A percentile compares a stretch with the other conserved stretches of the same genome.
Conservation (phyloP, 1,140 invertebrate genomes). For the Gerris buenoi region DNA sequence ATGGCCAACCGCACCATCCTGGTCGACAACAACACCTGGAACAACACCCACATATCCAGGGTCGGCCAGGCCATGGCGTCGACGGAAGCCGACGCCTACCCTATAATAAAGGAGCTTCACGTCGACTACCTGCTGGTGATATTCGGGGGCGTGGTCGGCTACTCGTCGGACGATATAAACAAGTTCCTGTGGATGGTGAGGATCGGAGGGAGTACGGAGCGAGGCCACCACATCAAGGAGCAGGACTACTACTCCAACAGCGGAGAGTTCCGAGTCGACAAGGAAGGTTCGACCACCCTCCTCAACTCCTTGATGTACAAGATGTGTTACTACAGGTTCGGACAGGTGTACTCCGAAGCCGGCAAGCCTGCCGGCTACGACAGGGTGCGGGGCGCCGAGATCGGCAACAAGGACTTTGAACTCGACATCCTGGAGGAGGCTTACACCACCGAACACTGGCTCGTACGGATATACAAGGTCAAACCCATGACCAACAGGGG, state of each 20-base stretch:
- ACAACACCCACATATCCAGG: slow-evolving; percentile 94
- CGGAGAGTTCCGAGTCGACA: slow-evolving; percentile 88
- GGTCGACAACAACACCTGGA: slow-evolving; percentile 99
- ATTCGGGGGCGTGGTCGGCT: slow-evolving; percentile 95
- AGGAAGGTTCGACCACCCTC: slow-evolving; percentile 68
- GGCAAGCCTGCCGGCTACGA: slow-evolving; percentile 85
- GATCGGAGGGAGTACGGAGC: slow-evolving; percentile 90
- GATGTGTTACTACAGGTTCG: slow-evolving; percentile 90
- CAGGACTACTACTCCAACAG: slow-evolving; percentile 87
- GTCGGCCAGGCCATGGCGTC: slow-evolving; percentile 97
- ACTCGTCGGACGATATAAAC: slow-evolving; percentile 96
- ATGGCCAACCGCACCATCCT: slow-evolving; percentile 97
- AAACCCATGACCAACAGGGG: slow-evolving; percentile 77
- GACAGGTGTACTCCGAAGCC: slow-evolving; percentile 86
- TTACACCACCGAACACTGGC: slow-evolving; percentile 90
- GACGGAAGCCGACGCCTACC: slow-evolving; percentile 86
- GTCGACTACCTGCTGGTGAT: slow-evolving; percentile 97
- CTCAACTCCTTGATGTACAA: slow-evolving; percentile 93
- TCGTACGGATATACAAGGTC: slow-evolving; percentile 88
- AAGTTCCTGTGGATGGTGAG: slow-evolving; percentile 99
- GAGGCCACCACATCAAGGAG: slow-evolving; percentile 87
- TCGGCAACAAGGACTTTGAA: slow-evolving; percentile 90
- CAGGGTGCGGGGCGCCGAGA: slow-evolving; percentile 76
- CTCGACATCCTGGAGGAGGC: slow-evolving; percentile 83
- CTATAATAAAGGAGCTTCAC: slow-evolving; percentile 93